phyloP scores from a whole-genome alignment of 2,113 vertebrate species.

The Lepus timidus region DNA sequence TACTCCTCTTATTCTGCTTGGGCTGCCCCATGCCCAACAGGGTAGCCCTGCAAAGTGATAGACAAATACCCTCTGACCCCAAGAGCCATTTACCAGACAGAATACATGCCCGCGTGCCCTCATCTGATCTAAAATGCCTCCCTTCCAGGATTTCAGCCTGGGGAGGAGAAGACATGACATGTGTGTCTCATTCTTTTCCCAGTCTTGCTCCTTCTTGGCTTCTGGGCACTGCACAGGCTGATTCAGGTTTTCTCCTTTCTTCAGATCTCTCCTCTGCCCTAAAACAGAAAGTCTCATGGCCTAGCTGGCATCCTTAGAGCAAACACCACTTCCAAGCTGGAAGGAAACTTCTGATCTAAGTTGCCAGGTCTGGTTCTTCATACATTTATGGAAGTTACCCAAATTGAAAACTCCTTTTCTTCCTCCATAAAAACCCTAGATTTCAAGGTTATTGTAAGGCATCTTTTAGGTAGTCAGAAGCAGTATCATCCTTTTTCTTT shows the following conservation, averaged over 20 bases:
- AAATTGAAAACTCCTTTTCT: background rate
- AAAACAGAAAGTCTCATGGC: no score
- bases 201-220: no score
- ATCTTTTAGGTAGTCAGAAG: background rate
- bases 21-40: background rate
- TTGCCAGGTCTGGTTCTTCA: background rate
- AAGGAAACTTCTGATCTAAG: background rate
- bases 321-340: background rate
- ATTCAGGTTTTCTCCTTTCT: background rate
- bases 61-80: background rate
- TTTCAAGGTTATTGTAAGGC: background rate
- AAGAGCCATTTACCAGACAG: background rate
- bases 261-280: background rate
- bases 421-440: background rate
- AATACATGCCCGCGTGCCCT: background rate
- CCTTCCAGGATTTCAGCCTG: background rate
- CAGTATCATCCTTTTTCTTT: background rate
- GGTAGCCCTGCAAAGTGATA: background rate
- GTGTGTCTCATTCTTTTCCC: background rate
- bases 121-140: background rate
- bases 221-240: no score
- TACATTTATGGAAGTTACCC: background rate
- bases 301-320: background rate
- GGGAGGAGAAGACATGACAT: background rate
- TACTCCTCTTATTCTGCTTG: background rate